These are phyloP conservation scores for Actenoides lindsayi DNA, from an alignment of 2,113 vertebrate genomes.

Conservation along the genomic window DNA sequence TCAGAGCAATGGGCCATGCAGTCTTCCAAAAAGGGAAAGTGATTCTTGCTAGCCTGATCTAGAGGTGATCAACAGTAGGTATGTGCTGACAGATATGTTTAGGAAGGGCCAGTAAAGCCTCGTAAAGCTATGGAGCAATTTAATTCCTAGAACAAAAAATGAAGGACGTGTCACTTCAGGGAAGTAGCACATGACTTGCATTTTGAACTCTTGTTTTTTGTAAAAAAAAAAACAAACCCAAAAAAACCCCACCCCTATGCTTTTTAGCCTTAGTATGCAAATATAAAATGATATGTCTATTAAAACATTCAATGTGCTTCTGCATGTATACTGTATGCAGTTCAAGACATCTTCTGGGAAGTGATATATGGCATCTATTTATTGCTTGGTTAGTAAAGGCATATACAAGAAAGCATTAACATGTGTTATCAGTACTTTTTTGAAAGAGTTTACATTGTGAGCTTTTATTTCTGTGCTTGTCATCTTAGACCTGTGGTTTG, in stretches of 20 bases:
- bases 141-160: not conserved
- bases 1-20: not conserved
- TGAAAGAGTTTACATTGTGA: not conserved
- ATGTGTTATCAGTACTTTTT: not conserved
- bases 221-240: no score
- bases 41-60: not conserved
- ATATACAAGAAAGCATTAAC: not conserved
- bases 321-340: not conserved
- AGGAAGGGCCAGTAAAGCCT: not conserved
- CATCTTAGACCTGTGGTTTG: not conserved
- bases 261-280: not conserved
- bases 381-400: not conserved
- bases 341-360: not conserved
- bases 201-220: not conserved
- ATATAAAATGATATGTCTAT: not conserved
- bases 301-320: not conserved
- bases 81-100: not conserved
- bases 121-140: not conserved
- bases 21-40: not conserved
- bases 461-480: not conserved
- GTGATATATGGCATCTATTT: not conserved
- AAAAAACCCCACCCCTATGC: no score
- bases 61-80: not conserved
- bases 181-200: not conserved
- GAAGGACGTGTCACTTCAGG: not conserved